Conservation (phyloP, 2,888 invertebrate species). For the Eupsilia transversa region DNA sequence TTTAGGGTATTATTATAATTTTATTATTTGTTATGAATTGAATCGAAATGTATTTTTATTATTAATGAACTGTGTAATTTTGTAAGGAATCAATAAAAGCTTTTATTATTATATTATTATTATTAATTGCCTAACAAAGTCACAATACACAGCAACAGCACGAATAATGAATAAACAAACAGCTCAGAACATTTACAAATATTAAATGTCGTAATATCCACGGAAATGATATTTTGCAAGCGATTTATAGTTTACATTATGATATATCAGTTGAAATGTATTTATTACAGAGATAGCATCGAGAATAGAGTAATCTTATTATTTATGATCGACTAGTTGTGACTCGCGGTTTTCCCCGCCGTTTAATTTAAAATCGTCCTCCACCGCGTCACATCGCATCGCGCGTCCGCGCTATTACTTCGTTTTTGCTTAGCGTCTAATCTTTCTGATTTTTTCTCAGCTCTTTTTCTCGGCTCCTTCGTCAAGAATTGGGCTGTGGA, state of each 20-base stretch:
- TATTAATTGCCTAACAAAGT: slow-evolving; percentile 22
- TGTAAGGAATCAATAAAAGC: too few relatives aligned
- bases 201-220: slow-evolving; percentile 50
- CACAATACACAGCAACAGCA: slow-evolving; percentile 14
- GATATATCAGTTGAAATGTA: slow-evolving; percentile 51
- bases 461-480: not conserved
- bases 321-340: slow-evolving; percentile 13
- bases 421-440: not conserved
- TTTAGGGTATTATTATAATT: too few relatives aligned
- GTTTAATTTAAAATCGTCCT: not conserved
- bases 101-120: too few relatives aligned
- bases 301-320: slow-evolving; percentile 39
- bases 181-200: slow-evolving; percentile 23
- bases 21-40: too few relatives aligned
- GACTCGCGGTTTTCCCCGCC: not conserved
- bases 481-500: not conserved
- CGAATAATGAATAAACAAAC: slow-evolving; percentile 39
- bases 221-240: slow-evolving; percentile 53
- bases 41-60: too few relatives aligned
- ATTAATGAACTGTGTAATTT: too few relatives aligned
- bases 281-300: slow-evolving; percentile 53
- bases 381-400: not conserved
- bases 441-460: not conserved
- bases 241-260: slow-evolving; percentile 57
- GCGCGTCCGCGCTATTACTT: not conserved